Base-by-base conservation (phyloP, 2,797 vertebrate species). In the Rousettus madagascariensis region DNA sequence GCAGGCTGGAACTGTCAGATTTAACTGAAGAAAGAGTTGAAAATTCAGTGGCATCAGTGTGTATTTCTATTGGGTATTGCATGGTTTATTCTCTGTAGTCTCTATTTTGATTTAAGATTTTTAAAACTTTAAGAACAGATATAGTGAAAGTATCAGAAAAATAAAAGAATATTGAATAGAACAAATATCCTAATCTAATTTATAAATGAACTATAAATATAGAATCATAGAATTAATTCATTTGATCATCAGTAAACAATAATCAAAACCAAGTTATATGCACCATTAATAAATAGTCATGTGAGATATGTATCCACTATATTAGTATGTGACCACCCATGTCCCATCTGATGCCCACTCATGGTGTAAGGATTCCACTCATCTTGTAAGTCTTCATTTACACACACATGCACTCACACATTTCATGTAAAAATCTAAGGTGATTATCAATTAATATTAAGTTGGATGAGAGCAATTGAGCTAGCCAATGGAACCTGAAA, bases 271-370 rank as follows among this genome's bases (percentile, higher is more conserved):
- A 72, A 66, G 30, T 61, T 20, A n/a, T 7, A 51, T 6, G 12
- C 1, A 55, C 9, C 9, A 53, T 51, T 12, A 26, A 17, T 36
- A 49, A n/a, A 30, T n/a, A 91, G 11, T 61, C 9, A 36, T 28
- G 1, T 43, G 5, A 36, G 3, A 0, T 53, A 33, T 51, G 2
- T 38, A 3, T 26, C 28, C 75, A 16, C 3, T 8, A 0, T 9
- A 51, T 33, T 8, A 68, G 11, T 10, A 8, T 28, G 20, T 36
- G 12, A 43, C 36, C 26, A 66, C 8, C 51, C 11, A 65, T 51
- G 26, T 10, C 1, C 7, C 13, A 5, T 51, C 55, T 2, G 0
- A 16, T 53, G 17, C 1, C 16, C 5, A 55, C 15, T 49, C 49
- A 49, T 49, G 15, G 49, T 16, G 15, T 49, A 49, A 49, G 5